Base-by-base conservation (phyloP, 2,888 invertebrate species). In the Nesidiocoris tenuis region DNA sequence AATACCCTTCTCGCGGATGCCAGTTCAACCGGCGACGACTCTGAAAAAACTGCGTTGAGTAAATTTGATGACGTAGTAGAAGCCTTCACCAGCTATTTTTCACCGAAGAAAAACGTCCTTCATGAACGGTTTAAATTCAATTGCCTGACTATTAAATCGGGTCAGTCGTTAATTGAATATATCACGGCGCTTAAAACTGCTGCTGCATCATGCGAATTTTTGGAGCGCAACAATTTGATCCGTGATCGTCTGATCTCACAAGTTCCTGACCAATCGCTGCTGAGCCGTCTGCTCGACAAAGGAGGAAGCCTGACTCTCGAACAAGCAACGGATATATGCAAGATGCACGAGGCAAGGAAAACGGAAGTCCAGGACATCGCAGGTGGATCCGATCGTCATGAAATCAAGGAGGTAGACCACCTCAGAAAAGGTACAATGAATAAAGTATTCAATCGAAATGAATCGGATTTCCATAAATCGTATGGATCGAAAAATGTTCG, bases 41-140 rank as follows among this genome's bases (percentile, higher is more conserved):
- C 3, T n/a, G 12, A 12, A 9, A 22, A 7, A 16, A 23, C 5
- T 2, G 5, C 18, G 1, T 17, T 57, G 5, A 22, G 12, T 5
- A 23, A 54, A 57, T 68, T 54, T 16, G n/a, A 68, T 16, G 61
- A 61, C 17, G 61, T 61, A 9, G 21, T 61, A 3, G 61, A 61
- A 3, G 61, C 61, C 12, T 65, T 65, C 65, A 24, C 16, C 2
- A 59, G 5, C 17, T 59, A 61, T 22, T 72, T 72, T 21, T 7
- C 59, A 1, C 72, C 72, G 18, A 25, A 59, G 18, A 63, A 22
- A 24, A 74, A 74, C 18, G 19, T 54, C 1, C 63, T 74, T 1
- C 21, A 74, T 21, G 74, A 74, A 19, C 21, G 74, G 0, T 74
- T 21, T 55, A 74, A 64, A 39, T 74, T 74, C 19, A 16, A 74